Percentiles rank a stretch among this genome's conserved stretches.
Evolutionary conservation across 2,888 invertebrate species (phyloP).

Genomic region (Cosmia trapezina): DNA sequence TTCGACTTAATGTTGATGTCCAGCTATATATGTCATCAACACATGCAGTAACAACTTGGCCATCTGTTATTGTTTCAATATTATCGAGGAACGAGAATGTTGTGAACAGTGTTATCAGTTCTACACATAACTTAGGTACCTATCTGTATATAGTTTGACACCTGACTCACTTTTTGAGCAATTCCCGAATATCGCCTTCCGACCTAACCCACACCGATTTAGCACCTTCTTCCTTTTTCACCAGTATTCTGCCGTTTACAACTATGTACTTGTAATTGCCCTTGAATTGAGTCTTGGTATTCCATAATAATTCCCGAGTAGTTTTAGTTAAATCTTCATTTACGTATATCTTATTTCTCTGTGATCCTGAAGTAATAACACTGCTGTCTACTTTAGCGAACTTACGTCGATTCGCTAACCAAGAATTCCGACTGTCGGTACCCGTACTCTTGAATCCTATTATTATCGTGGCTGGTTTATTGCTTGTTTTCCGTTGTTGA

Average conservation of each 20-base stretch:
- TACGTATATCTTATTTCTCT: conserved; percentile 3
- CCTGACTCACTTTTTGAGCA: not conserved
- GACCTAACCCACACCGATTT: conserved; percentile 18
- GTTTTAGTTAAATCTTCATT: too few relatives aligned
- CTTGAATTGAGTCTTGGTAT: not conserved
- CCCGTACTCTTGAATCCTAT: too few relatives aligned
- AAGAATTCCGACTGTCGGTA: too few relatives aligned
- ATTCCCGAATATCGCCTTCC: not conserved
- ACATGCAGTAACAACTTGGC: not conserved
- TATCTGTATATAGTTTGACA: not conserved
- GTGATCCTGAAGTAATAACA: not conserved
- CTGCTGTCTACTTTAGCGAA: not conserved
- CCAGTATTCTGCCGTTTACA: not conserved
- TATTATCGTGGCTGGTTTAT: too few relatives aligned
- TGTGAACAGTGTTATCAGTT: not conserved
- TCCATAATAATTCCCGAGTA: not conserved
- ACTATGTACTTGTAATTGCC: too few relatives aligned
- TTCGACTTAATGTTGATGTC: not conserved
- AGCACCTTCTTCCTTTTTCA: conserved; percentile 18
- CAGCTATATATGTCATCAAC: not conserved
- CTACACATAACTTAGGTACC: not conserved
- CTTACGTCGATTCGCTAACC: too few relatives aligned
- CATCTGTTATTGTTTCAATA: not conserved
- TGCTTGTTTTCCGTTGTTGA: too few relatives aligned
- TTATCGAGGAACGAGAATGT: conserved; percentile 3